phyloP scores from a whole-genome alignment of 2,888 invertebrate genomes.

The Habroteleia sp. region DNA sequence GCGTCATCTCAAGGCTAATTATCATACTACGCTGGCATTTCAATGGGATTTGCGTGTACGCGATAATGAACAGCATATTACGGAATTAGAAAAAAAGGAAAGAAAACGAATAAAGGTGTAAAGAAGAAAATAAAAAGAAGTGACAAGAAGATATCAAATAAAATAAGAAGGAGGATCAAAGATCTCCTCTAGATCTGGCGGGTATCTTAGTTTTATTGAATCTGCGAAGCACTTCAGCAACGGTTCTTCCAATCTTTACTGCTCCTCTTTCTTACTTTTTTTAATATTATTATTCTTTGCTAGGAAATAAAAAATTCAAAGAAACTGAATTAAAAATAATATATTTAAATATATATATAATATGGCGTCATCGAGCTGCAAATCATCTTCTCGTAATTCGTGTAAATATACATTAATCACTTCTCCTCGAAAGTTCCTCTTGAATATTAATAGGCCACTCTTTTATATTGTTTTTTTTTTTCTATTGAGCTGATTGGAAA shows the following conservation, averaged over 20 bases:
- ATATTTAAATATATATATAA: constrained; percentile 10
- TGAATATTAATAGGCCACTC: background rate
- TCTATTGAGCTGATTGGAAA: no score
- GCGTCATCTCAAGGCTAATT: constrained; percentile 42
- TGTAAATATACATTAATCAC: constrained; percentile 39
- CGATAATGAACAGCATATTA: constrained; percentile 22
- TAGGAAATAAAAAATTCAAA: no score
- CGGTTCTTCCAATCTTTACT: constrained; percentile 9
- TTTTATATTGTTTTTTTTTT: no score
- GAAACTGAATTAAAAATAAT: background rate
- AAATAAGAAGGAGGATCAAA: constrained; percentile 1
- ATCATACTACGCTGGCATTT: constrained; percentile 31
- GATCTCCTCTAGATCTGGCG: background rate
- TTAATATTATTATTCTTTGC: background rate
- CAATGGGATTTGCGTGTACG: constrained; percentile 24
- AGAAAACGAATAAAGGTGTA: constrained; percentile 5
- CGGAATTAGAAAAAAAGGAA: constrained; percentile 1
- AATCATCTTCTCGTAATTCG: constrained; percentile 24
- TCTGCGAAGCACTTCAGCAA: constrained; percentile 7
- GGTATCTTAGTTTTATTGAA: constrained; percentile 2
- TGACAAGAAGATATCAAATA: background rate
- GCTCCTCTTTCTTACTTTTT: no score
- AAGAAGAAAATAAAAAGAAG: constrained; percentile 2
- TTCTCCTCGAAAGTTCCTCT: constrained; percentile 30
- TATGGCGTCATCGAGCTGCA: background rate